A percentile compares a stretch with the other conserved stretches of the same genome.
Conservation (phyloP, 2,113 vertebrate genomes). For the Salminus brasiliensis region DNA sequence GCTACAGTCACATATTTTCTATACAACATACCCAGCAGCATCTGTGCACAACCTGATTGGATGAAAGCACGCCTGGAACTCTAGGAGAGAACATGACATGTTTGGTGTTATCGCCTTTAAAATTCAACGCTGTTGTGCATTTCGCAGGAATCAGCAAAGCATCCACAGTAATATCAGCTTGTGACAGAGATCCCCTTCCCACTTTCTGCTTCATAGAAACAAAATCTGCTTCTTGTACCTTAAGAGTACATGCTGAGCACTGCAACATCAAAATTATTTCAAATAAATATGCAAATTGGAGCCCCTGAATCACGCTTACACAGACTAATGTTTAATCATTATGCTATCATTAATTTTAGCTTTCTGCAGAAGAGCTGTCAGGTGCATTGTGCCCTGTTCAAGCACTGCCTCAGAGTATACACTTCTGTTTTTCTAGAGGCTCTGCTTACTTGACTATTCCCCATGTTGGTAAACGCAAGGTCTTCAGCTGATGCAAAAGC, state of each 20-base stretch:
- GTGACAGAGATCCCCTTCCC: background rate
- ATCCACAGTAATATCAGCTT: background rate
- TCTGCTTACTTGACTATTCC: background rate
- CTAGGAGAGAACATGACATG: background rate
- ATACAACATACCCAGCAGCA: background rate
- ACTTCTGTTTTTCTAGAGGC: background rate
- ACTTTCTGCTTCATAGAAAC: background rate
- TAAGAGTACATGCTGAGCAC: background rate
- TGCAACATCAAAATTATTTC: slow-evolving; percentile 43
- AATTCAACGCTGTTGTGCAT: slow-evolving; percentile 11
- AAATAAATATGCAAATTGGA: slow-evolving; percentile 51
- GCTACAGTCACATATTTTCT: background rate
- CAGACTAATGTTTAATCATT: slow-evolving; percentile 48
- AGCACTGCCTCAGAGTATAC: background rate
- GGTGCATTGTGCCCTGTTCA: background rate
- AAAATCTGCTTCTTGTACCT: background rate
- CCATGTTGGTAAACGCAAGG: background rate
- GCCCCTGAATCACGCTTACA: slow-evolving; percentile 43
- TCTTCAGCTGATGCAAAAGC: slow-evolving; percentile 34
- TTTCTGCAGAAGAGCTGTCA: background rate
- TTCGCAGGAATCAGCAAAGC: background rate
- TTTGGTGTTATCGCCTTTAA: background rate
- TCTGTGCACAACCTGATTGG: background rate
- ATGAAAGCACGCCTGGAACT: background rate
- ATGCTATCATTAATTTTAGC: slow-evolving; percentile 41